These are phyloP conservation scores for Uloborus diversus DNA, from an alignment of 1,140 invertebrate genomes.

Conservation along the genomic window DNA sequence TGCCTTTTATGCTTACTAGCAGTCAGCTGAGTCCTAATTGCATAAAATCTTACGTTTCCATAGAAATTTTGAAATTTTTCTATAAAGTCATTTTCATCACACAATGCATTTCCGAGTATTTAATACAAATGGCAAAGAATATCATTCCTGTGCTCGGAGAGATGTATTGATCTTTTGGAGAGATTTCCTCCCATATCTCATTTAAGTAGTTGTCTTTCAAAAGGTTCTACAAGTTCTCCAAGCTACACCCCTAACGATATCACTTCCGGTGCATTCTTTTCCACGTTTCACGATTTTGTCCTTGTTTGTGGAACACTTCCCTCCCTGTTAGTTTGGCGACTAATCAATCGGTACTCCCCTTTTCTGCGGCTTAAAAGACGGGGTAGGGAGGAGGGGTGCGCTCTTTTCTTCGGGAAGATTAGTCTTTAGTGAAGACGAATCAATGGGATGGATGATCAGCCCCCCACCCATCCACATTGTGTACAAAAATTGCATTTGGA, in stretches of 20 bases:
- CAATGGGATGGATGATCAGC: constrained; percentile 34
- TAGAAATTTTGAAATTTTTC: no score
- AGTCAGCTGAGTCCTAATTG: no score
- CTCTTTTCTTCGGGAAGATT: constrained; percentile 25
- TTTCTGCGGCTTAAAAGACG: constrained; percentile 30
- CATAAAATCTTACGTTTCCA: no score
- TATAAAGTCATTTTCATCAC: no score
- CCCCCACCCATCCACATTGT: no score
- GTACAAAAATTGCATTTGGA: no score
- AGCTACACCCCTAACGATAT: constrained; percentile 12
- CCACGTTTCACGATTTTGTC: constrained; percentile 9
- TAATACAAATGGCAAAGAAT: no score
- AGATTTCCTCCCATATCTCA: no score
- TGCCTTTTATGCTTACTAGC: no score
- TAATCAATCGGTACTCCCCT: constrained; percentile 43
- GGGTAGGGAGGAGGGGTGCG: constrained; percentile 14
- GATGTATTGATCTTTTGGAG: no score
- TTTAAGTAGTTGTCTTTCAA: constrained; percentile 10
- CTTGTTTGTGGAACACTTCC: constrained; percentile 34
- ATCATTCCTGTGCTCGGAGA: no score
- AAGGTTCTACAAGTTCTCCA: constrained; percentile 16
- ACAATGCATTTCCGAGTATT: no score
- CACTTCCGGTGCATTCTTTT: constrained; percentile 19
- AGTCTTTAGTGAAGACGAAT: constrained; percentile 41
- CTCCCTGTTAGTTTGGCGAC: constrained; percentile 26